phyloP scores from a whole-genome alignment of 2,113 vertebrate genomes.

The Hipposideros armiger region DNA sequence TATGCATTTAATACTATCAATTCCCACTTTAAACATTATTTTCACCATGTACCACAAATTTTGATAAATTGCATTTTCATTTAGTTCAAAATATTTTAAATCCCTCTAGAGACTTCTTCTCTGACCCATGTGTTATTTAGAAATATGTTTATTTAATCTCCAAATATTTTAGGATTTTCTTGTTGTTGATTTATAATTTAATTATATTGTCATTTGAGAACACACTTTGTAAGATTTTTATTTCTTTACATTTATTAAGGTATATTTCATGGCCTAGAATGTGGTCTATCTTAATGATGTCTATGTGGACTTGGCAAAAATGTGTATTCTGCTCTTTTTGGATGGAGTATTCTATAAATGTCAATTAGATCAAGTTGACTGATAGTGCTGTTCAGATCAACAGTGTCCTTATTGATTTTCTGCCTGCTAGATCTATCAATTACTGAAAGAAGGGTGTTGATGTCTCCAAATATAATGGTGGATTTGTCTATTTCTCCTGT shows the following conservation, averaged over 20 bases:
- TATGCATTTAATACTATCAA: background rate
- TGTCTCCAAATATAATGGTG: background rate
- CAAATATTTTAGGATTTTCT: background rate
- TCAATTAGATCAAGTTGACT: background rate
- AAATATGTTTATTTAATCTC: background rate
- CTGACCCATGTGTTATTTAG: background rate
- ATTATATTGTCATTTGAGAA: background rate
- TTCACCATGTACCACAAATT: background rate
- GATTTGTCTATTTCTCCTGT: background rate
- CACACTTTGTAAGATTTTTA: background rate
- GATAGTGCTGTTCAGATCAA: background rate
- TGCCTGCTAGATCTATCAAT: background rate
- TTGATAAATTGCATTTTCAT: background rate
- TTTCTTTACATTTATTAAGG: background rate
- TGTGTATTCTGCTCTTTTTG: background rate
- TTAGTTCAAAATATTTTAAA: background rate
- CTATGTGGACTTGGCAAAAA: background rate
- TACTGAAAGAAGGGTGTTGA: background rate
- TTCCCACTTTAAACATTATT: background rate
- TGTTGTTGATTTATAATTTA: background rate
- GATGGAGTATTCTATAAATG: background rate
- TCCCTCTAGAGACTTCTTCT: background rate
- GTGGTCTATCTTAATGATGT: background rate
- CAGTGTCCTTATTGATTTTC: background rate
- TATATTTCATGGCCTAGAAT: background rate